Evolutionary conservation across 2,797 vertebrate species (phyloP), one percentile per base, ranked within the genome.

Genomic region (Phaenicophaeus curvirostris): DNA sequence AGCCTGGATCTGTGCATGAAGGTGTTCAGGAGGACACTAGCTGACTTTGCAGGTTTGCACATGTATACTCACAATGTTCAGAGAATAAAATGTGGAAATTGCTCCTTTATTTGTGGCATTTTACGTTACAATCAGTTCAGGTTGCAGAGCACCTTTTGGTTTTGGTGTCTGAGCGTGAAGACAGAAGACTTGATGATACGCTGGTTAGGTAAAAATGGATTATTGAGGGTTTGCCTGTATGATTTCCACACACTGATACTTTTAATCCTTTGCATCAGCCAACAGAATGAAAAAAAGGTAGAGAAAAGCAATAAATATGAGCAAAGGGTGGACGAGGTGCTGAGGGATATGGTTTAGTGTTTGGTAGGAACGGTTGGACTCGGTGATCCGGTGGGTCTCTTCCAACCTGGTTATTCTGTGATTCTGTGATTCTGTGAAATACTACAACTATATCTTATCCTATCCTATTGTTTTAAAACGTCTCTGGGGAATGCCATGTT

Each of bases 221-320:
- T 87, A 20, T 33, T 54, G 78, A 37, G 81, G 46, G 35, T 77
- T 89, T 85, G n/a, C 50, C 58, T 85, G 62, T 23, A 11, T 37
- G 46, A n/a, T 72, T 94, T 93, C 68, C 54, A 39, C 42, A 23
- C 28, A 44, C 59, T 23, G 28, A 51, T 67, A 13, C 51, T 78
- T 93, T 37, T 57, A 93, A 95, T 91, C 87, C 62, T 91, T 87
- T 73, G 46, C 28, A 25, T 69, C 51, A 78, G 68, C 81, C n/a
- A 66, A 75, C 4, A 66, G 72, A 51, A 48, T 59, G 11, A 42
- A 59, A 58, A 62, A 69, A 42, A 69, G 15, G 6, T n/a, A 39
- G 80, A 90, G 62, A 61, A 83, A 91, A 95, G 35, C 90, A 92
- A 83, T 92, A 94, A 89, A 69, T 7, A 11, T 75, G 74, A 87